Conservation (phyloP, 2,797 vertebrate genomes). For the Enteromius trimaculatus region DNA sequence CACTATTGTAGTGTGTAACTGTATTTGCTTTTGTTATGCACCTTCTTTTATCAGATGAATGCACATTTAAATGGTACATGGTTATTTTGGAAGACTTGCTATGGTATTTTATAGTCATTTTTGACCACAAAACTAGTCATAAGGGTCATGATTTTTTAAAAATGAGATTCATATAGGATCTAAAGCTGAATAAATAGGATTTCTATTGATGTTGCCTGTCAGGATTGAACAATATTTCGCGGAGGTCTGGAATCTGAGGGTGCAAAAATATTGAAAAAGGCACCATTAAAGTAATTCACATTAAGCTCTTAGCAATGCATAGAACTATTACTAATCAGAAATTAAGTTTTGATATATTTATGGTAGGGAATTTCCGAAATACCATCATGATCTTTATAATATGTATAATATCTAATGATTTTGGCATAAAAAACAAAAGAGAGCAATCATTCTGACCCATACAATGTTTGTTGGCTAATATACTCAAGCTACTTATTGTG, state of each 20-base stretch:
- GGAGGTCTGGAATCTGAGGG: too few relatives aligned
- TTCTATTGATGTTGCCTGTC: background rate
- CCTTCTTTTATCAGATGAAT: background rate
- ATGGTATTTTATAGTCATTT: background rate
- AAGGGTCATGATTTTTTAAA: background rate
- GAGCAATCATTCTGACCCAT: background rate
- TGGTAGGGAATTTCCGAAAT: too few relatives aligned
- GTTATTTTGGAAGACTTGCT: background rate
- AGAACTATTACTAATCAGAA: background rate
- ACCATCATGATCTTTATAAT: background rate
- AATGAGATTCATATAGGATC: background rate
- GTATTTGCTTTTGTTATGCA: background rate
- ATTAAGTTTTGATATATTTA: too few relatives aligned
- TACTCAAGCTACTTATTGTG: background rate
- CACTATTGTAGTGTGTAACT: background rate
- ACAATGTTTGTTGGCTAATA: too few relatives aligned
- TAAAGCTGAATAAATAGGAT: background rate
- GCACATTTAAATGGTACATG: too few relatives aligned
- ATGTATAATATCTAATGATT: background rate
- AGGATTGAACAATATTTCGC: too few relatives aligned
- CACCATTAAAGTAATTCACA: background rate
- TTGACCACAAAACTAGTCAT: background rate
- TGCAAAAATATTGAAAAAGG: too few relatives aligned
- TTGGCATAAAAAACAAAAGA: background rate
- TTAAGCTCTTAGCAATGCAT: too few relatives aligned